Base-by-base conservation (phyloP, 2,113 vertebrate genomes). In the Prietella phreatophila region DNA sequence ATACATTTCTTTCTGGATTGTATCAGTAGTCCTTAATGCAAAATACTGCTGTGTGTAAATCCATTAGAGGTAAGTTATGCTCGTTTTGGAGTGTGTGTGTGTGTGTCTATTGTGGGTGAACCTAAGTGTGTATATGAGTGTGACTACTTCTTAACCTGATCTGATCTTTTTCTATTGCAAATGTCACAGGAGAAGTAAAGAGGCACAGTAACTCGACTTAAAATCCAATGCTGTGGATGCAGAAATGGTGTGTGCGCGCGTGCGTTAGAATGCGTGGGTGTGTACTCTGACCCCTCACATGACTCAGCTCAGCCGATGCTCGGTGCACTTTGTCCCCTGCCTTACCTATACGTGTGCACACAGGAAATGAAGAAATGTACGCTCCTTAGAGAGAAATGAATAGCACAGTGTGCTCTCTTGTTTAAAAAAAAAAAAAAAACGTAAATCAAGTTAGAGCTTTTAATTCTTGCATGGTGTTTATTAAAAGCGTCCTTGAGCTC, bases 201-300 rank as follows among this genome's bases (percentile, higher is more conserved):
- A 15, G 65, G 56, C 60, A 55, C 30, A 78, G 55, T 73, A 83
- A 78, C 84, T 83, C 9, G 60, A 79, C 76, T 75, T 84, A 63
- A 90, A 84, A 84, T 81, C 60, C 27, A 79, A 75, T 39, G 63
- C 73, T 58, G n/a, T 4, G 39, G 47, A 84, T 80, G 83, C 58
- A 33, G 39, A 50, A 15, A 36, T 30, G 61, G 53, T 5, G 56
- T 69, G 71, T 14, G 22, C 60, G 61, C 69, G 65, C 36, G 42
- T 67, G 56, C 20, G n/a, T 22, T 67, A 55, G 20, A 75, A n/a
- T 22, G 69, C 56, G 84, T 80, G 61, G 73, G 19, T 39, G 78
- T 84, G 67, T 87, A 87, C 88, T 88, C 85, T 89, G 87, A 89
- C 86, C 89, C 85, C 78, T 88, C 88, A 86, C 83, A 75, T 86